These are phyloP conservation scores for Brachypteracias leptosomus DNA, from an alignment of 2,113 vertebrate genomes.

Conservation along the genomic window DNA sequence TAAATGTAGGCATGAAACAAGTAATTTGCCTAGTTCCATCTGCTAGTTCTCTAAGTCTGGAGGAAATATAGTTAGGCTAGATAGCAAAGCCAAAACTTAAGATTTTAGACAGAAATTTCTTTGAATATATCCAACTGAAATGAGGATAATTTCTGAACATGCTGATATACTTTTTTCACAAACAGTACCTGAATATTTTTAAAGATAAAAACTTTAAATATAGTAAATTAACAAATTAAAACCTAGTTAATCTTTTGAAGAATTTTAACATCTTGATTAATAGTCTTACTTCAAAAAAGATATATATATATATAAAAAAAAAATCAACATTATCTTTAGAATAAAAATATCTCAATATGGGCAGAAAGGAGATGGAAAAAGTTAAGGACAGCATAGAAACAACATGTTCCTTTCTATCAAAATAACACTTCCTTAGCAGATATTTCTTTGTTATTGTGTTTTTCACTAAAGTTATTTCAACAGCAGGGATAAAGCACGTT, in stretches of 20 bases:
- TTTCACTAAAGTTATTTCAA: neutral
- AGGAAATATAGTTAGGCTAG: neutral
- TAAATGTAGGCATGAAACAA: neutral
- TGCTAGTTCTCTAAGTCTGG: neutral
- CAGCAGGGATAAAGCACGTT: neutral
- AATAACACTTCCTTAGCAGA: neutral
- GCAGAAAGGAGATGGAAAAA: neutral
- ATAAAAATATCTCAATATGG: neutral
- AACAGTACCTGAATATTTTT: neutral
- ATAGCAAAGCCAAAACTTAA: neutral
- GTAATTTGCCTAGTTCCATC: neutral
- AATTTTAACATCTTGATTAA: neutral
- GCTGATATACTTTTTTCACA: neutral
- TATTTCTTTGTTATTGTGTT: neutral
- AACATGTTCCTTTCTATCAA: neutral
- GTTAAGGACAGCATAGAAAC: neutral
- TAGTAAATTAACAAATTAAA: neutral
- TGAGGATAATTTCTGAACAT: neutral
- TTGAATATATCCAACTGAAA: neutral
- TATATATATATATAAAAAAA: neutral
- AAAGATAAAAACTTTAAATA: neutral
- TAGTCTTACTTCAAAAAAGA: neutral
- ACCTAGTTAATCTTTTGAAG: fast-evolving
- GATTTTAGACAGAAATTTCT: neutral
- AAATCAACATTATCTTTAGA: neutral